Conservation (phyloP, 2,888 invertebrate species). For the Mesochorus sp. region DNA sequence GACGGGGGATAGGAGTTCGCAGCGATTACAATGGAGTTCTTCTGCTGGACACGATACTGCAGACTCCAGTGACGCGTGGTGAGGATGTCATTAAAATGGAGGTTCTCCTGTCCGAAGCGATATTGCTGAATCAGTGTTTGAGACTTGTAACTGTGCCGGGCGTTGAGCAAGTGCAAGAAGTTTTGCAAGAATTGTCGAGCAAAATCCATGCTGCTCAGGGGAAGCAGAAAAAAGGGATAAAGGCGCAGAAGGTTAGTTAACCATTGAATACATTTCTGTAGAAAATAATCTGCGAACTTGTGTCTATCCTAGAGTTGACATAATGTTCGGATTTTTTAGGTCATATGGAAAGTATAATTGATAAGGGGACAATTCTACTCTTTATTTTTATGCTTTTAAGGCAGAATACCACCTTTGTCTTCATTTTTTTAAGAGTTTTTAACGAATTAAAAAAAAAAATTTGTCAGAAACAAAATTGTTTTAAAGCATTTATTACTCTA, state of each 20-base stretch:
- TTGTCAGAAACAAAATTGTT: too few relatives aligned
- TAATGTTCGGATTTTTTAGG: too few relatives aligned
- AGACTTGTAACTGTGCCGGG: constrained; percentile 89
- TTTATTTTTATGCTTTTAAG: too few relatives aligned
- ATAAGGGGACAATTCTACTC: too few relatives aligned
- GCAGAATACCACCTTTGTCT: too few relatives aligned
- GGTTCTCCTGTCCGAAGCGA: constrained; percentile 93
- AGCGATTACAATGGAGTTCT: constrained; percentile 96
- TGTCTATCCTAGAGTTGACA: too few relatives aligned
- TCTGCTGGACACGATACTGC: constrained; percentile 93
- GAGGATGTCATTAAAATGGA: constrained; percentile 93
- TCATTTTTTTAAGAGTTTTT: too few relatives aligned
- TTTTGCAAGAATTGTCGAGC: constrained; percentile 89
- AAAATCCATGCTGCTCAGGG: constrained; percentile 89
- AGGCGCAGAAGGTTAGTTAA: constrained; percentile 91
- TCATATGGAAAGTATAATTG: too few relatives aligned
- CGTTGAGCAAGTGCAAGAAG: constrained; percentile 90
- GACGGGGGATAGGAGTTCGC: constrained; percentile 91
- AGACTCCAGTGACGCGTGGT: constrained; percentile 89
- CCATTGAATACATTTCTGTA: background rate
- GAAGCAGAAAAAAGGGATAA: constrained; percentile 91
- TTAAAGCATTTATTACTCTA: too few relatives aligned
- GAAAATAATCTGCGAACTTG: too few relatives aligned
- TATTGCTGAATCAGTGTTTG: constrained; percentile 91
- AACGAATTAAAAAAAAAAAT: too few relatives aligned